Base-by-base conservation (phyloP, 2,113 vertebrate species). In the Myocastor coypus region DNA sequence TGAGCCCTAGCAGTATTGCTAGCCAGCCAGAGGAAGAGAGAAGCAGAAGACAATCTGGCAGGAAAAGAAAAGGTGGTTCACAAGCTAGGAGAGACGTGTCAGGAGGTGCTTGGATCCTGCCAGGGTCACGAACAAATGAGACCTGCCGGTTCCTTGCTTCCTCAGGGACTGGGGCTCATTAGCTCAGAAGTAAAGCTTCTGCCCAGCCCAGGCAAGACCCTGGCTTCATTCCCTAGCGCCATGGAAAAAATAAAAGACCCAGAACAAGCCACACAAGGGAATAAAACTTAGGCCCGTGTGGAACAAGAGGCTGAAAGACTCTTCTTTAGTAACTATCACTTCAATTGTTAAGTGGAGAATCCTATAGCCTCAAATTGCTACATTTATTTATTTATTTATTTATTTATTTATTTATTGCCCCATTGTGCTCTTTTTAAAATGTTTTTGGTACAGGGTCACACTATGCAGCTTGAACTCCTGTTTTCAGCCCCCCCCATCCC, bases 321-420 rank as follows among this genome's bases (percentile, higher is more conserved):
- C 12, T 87, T 90, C 24, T 61, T 90, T 84, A 40, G 52, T 94
- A 91, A 87, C 87, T 92, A 73, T 8, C 37, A 46, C 37, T 92
- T 50, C 14, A 63, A n/a, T 69, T 83, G 80, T 81, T 87, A 83
- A 28, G 32, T 40, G 52, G 42, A 17, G 91, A 88, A 37, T 87
- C 7, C 55, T 73, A 22, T 75, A 24, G 22, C 40, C 40, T 90
- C 42, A 81, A 83, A 75, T 50, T 46, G 7, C 50, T 94, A 22
- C 34, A 69, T 61, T 77, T 77, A 28, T 55, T n/a, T n/a, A n/a
- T n/a, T n/a, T n/a, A n/a, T n/a, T n/a, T n/a, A n/a, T n/a, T n/a
- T n/a, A n/a, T n/a, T 57, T 57, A 57, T 57, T 57, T 57, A 13
- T 52, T 10, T 52, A 57, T 57, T 57, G 55, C 55, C 55, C 55